Percentiles rank a stretch among this genome's conserved stretches.
Conservation (phyloP, 2,797 vertebrate species). For the Aselliscus stoliczkanus region DNA sequence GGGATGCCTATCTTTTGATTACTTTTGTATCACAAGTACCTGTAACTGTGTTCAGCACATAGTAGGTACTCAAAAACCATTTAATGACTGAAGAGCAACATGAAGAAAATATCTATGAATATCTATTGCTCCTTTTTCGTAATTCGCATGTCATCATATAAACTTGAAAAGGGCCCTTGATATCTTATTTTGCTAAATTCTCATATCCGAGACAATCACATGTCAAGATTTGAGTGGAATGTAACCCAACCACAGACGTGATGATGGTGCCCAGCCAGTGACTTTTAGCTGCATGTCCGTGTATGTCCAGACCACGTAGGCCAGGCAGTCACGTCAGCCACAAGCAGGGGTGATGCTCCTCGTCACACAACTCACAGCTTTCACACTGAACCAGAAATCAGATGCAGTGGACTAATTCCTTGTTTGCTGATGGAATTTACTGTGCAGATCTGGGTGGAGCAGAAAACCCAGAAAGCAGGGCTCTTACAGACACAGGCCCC, state of each 20-base stretch:
- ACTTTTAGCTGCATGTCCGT: no score
- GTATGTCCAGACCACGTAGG: not conserved
- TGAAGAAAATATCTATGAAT: not conserved
- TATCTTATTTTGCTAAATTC: not conserved
- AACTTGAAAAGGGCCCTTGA: not conserved
- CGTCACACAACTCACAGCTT: fast-evolving
- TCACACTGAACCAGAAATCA: not conserved
- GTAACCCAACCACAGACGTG: not conserved
- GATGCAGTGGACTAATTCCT: not conserved
- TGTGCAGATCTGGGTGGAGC: not conserved
- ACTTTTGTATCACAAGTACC: not conserved
- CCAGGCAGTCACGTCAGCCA: not conserved
- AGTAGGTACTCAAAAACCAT: not conserved
- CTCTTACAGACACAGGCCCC: not conserved
- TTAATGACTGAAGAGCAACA: not conserved
- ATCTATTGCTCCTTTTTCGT: not conserved
- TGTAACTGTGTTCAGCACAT: not conserved
- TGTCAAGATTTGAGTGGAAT: not conserved
- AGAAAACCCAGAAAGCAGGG: not conserved
- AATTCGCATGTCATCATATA: not conserved
- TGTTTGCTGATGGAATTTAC: not conserved
- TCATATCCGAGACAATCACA: not conserved
- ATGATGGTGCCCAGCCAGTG: not conserved
- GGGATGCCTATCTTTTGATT: not conserved
- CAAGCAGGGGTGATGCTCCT: not conserved